Conservation (phyloP, 1,140 invertebrate species). For the Papilio dardanus region DNA sequence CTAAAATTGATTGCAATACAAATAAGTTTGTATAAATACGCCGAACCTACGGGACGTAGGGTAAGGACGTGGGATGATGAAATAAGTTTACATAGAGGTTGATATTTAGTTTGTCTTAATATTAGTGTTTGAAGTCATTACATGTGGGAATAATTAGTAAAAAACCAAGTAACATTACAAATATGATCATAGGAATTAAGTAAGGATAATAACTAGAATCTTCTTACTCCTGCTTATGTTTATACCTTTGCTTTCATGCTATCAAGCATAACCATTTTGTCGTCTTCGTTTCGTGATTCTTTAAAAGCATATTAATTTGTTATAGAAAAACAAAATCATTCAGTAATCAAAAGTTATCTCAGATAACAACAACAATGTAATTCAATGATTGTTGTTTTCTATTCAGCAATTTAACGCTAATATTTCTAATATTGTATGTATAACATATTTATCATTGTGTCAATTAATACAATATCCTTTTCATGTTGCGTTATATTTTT, state of each 20-base stretch:
- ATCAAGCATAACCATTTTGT: no score
- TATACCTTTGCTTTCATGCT: no score
- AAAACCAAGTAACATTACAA: no score
- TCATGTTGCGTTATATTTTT: not conserved
- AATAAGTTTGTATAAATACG: constrained; percentile 13
- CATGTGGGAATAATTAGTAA: no score
- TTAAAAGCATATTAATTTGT: no score
- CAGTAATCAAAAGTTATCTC: not conserved
- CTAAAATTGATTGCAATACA: constrained; percentile 21
- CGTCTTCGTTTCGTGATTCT: no score
- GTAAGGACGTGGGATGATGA: no score
- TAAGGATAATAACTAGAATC: no score
- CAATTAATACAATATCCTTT: not conserved
- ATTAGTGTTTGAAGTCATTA: not conserved
- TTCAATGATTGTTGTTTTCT: not conserved
- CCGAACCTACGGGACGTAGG: no score
- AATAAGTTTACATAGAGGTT: no score
- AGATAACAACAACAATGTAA: not conserved
- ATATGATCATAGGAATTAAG: no score
- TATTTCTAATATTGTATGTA: not conserved
- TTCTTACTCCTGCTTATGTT: no score
- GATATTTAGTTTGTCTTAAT: not conserved
- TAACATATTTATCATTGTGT: not conserved
- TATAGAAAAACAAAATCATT: not conserved
- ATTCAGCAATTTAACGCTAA: not conserved